Evolutionary conservation across 2,113 vertebrate genomes (phyloP), one percentile per base, ranked within the genome.

Genomic region (Coracopsis vasa): DNA sequence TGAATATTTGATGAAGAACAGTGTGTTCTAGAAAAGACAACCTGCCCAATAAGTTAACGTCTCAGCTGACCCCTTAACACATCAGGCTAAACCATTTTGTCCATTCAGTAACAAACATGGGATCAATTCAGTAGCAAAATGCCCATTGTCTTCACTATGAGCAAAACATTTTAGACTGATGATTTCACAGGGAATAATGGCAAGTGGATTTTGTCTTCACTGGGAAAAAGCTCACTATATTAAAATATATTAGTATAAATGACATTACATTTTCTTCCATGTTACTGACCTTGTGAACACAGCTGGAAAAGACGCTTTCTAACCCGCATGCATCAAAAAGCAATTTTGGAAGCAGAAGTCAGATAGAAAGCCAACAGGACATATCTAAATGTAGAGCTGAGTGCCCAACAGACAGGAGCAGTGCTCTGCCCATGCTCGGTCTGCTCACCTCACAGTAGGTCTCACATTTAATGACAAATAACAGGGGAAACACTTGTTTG

Each of bases 381-480:
- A 13, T 1, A 4, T 39, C 31, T 77, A 18, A 72, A 1, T 54
- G 45, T 7, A 62, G 24, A 85, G 19, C 14, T 62, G 70, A 35
- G 62, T 19, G 23, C 25, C 11, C 54, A 71, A 33, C 14, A 64
- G 56, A 60, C 17, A 84, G 53, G 29, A 74, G 13, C 44, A 62
- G 37, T 27, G 42, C 28, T 82, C 28, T 45, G 64, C n/a, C 41
- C 4, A 2, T 0, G 1, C 37, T 72, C 37, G 8, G 27, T 24
- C 65, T 6, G 4, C 41, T 72, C 47, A 41, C 2, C 15, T 65
- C 50, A 42, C 1, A 0, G 16, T 3, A 21, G 11, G n/a, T 53
- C 75, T 31, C 58, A 29, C 5, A 2, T 27, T 62, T 27, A 62
- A n/a, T 10, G n/a, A 65, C 53, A 84, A 94, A 84, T 6, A 19